Percentiles rank a stretch among this genome's conserved stretches.
Conservation (phyloP, 2,888 invertebrate species). For the Chydorus sphaericus region DNA sequence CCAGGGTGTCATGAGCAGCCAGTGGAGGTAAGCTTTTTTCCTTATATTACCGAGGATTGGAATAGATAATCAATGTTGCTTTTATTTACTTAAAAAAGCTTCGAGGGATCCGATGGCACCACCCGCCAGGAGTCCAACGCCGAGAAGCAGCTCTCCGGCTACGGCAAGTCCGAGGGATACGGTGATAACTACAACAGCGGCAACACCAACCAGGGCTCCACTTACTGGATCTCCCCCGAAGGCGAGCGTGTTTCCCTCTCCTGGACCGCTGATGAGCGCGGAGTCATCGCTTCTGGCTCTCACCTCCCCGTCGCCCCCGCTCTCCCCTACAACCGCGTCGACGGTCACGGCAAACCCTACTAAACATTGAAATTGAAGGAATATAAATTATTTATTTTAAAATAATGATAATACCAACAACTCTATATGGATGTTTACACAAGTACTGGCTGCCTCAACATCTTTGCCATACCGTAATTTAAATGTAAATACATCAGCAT, state of each 20-base stretch:
- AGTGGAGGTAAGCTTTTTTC: slow-evolving; percentile 6
- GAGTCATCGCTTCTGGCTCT: slow-evolving; percentile 33
- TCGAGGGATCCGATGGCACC: slow-evolving; percentile 8
- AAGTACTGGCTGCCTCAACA: too few relatives aligned
- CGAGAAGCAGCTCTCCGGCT: slow-evolving; percentile 2
- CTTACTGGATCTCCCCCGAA: slow-evolving; percentile 35
- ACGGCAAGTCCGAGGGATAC: background rate
- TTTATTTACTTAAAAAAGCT: background rate
- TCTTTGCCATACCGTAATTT: too few relatives aligned
- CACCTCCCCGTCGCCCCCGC: slow-evolving; percentile 12
- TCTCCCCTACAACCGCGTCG: background rate
- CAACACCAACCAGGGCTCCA: slow-evolving; percentile 34
- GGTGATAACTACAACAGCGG: background rate
- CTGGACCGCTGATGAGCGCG: slow-evolving; percentile 41
- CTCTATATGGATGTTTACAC: too few relatives aligned
- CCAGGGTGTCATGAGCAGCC: background rate
- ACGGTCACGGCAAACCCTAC: too few relatives aligned
- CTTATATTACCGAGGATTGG: background rate
- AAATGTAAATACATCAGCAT: too few relatives aligned
- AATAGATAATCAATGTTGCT: background rate
- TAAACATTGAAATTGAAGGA: too few relatives aligned
- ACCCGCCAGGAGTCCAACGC: slow-evolving; percentile 6
- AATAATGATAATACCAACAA: too few relatives aligned
- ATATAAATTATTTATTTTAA: too few relatives aligned
- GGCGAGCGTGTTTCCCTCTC: slow-evolving; percentile 33